Evolutionary conservation across 2,888 invertebrate genomes (phyloP).

Genomic region (Andricus quercusramuli): DNA sequence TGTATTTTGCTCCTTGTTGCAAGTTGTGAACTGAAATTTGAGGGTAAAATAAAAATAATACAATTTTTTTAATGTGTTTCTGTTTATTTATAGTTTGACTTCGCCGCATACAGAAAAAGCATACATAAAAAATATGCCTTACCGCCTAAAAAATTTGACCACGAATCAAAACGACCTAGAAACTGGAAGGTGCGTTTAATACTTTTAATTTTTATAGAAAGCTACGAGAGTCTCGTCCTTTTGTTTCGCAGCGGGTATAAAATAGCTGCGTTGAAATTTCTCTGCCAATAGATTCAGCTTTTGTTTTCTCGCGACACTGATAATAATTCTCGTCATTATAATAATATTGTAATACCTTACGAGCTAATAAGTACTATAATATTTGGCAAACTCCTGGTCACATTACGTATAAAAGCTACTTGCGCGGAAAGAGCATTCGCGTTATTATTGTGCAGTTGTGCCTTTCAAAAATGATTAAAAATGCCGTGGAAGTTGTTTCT

Average conservation of each 20-base stretch:
- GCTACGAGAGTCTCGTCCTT: constrained; percentile 17
- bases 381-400: constrained; percentile 75
- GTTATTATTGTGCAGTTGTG: background rate
- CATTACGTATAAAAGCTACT: constrained; percentile 78
- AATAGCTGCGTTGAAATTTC: constrained; percentile 61
- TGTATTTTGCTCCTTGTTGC: background rate
- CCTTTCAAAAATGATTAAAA: constrained; percentile 18
- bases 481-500: constrained; percentile 41
- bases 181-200: constrained; percentile 76
- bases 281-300: background rate
- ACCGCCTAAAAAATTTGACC: constrained; percentile 68
- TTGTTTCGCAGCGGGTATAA: constrained; percentile 70
- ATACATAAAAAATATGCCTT: constrained; percentile 79
- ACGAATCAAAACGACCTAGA: constrained; percentile 54
- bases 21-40: background rate
- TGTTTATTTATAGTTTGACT: constrained; percentile 59
- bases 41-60: constrained; percentile 22
- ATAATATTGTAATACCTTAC: constrained; percentile 55
- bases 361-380: constrained; percentile 77
- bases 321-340: constrained; percentile 33
- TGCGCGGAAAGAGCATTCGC: constrained; percentile 68
- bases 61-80: constrained; percentile 59
- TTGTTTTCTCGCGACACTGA: constrained; percentile 44
- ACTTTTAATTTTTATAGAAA: constrained; percentile 62
- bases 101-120: constrained; percentile 78